Percentiles rank a stretch among this genome's conserved stretches.
Evolutionary conservation across 2,888 invertebrate species (phyloP).

Genomic region (Ichneumoninae sp.): DNA sequence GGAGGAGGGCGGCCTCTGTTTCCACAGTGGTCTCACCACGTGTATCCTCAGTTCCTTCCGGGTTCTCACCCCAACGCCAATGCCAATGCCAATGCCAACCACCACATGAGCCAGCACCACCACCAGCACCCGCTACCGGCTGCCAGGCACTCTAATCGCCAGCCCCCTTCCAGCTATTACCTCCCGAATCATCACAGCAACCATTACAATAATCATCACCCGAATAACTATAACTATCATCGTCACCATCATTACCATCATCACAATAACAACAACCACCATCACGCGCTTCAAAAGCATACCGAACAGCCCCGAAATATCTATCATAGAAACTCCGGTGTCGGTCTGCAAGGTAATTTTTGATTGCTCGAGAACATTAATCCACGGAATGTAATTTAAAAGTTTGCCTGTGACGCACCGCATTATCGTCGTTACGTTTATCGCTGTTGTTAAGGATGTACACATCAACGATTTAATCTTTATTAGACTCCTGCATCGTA

Average conservation of each 20-base stretch:
- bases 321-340: conserved; percentile 87
- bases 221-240: conserved; percentile 87
- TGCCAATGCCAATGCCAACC: conserved; percentile 85
- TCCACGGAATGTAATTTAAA: conserved; percentile 59
- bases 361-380: conserved; percentile 65
- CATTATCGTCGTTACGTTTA: conserved; percentile 45
- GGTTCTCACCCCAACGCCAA: conserved; percentile 92
- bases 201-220: conserved; percentile 86
- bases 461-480: neutral
- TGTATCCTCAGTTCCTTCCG: conserved; percentile 97
- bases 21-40: conserved; percentile 98
- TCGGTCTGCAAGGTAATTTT: conserved; percentile 87
- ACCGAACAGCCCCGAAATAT: conserved; percentile 85
- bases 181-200: conserved; percentile 86
- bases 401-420: conserved; percentile 59
- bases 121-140: conserved; percentile 85
- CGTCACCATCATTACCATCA: conserved; percentile 87
- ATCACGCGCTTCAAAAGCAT: conserved; percentile 86
- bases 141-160: conserved; percentile 85
- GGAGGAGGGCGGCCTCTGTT: conserved; percentile 92
- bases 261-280: conserved; percentile 86
- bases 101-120: conserved; percentile 85
- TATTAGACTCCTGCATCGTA: neutral
- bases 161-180: conserved; percentile 84
- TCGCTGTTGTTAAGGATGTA: conserved; percentile 30